Conservation (phyloP, 1,140 invertebrate genomes). For the Plectus sambesii region DNA sequence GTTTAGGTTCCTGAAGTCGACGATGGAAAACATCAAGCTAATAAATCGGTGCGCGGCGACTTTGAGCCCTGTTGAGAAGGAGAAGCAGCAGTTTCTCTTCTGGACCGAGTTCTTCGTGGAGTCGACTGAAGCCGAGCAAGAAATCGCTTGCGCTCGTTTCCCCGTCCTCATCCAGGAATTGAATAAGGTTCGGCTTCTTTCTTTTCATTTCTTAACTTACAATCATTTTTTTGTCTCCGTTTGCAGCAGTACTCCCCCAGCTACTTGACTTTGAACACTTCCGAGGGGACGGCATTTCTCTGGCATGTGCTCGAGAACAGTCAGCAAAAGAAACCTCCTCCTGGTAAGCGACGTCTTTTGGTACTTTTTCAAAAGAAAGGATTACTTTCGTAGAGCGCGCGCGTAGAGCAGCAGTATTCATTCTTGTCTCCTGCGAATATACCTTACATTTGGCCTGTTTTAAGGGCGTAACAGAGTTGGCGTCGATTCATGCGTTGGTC, state of each 20-base stretch:
- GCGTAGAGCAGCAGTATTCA: no score
- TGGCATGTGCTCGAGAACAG: slow-evolving; percentile 43
- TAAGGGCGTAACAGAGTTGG: no score
- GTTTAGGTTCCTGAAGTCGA: slow-evolving; percentile 83
- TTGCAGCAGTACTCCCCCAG: slow-evolving; percentile 47
- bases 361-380: no score
- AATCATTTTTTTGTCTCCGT: slow-evolving; percentile 16
- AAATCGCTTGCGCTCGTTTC: slow-evolving; percentile 27
- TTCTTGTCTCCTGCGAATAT: no score
- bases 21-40: slow-evolving; percentile 89
- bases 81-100: slow-evolving; percentile 54
- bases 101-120: slow-evolving; percentile 99
- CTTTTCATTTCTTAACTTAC: no score
- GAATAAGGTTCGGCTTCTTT: slow-evolving; percentile 59
- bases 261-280: slow-evolving; percentile 37
- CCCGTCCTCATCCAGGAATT: slow-evolving; percentile 74
- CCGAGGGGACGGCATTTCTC: slow-evolving; percentile 38
- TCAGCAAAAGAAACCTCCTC: slow-evolving; percentile 63
- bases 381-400: no score
- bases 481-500: no score
- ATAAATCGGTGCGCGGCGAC: slow-evolving; percentile 59
- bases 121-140: slow-evolving; percentile 62
- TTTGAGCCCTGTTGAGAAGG: slow-evolving; percentile 44
- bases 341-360: no score
- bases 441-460: no score